Evolutionary conservation across 1,140 invertebrate species (phyloP).

Genomic region (Tigriopus japonicus): DNA sequence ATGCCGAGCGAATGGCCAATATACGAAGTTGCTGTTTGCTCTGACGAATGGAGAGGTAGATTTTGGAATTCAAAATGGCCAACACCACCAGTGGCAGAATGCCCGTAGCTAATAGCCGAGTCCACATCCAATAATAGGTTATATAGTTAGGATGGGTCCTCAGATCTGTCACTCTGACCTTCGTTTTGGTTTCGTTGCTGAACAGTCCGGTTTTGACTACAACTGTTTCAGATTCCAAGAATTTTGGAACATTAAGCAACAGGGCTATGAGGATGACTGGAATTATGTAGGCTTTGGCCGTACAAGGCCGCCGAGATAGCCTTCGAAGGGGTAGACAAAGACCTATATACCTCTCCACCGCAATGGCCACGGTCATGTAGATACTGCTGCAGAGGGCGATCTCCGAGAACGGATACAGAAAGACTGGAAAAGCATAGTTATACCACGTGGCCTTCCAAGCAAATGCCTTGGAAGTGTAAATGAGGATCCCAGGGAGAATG

Average conservation of each 20-base stretch:
- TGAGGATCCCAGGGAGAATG: conserved; percentile 1
- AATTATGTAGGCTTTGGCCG: conserved; percentile 10
- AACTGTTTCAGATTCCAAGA: conserved; percentile 8
- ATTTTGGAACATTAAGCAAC: conserved; percentile 13
- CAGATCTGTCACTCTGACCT: not conserved
- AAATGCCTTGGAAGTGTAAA: conserved; percentile 5
- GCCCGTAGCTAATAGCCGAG: conserved; percentile 1
- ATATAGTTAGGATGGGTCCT: conserved; percentile 3
- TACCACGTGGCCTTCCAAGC: conserved; percentile 1
- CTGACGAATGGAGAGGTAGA: conserved; percentile 8
- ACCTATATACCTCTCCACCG: conserved; percentile 11
- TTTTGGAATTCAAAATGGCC: conserved; percentile 9
- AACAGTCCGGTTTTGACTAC: not conserved
- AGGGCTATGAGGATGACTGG: conserved; percentile 1
- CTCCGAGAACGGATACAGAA: conserved; percentile 11
- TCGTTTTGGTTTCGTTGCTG: not conserved
- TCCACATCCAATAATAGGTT: conserved; percentile 9
- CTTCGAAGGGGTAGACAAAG: conserved; percentile 8
- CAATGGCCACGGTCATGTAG: conserved; percentile 14
- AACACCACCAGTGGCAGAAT: conserved; percentile 2
- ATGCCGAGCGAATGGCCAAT: conserved; percentile 6
- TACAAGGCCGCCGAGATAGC: not conserved
- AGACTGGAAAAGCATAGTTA: conserved; percentile 5
- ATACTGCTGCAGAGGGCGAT: conserved; percentile 9
- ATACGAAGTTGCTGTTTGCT: conserved; percentile 2